Evolutionary conservation across 2,797 vertebrate genomes (phyloP).

Genomic region (Poliocrania exsul): DNA sequence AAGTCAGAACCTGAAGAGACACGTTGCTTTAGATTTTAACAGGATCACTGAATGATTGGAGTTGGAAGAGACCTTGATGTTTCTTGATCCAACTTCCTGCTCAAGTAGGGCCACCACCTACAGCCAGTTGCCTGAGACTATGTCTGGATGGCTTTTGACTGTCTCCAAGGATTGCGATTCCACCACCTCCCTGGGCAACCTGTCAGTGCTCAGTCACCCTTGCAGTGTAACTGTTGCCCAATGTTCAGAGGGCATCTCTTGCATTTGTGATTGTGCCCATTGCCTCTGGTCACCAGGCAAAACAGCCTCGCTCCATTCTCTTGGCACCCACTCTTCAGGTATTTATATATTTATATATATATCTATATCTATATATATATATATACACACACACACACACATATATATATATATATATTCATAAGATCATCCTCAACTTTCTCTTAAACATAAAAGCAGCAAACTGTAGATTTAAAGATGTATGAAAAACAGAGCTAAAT

Average conservation of each 20-base stretch:
- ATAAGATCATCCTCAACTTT: not conserved
- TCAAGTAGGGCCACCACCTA: not conserved
- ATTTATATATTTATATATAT: not conserved
- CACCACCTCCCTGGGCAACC: not conserved
- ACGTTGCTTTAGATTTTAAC: not conserved
- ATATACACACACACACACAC: no score
- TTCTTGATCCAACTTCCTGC: not conserved
- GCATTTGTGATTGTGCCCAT: not conserved
- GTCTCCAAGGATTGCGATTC: not conserved
- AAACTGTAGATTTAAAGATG: not conserved
- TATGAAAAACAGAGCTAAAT: not conserved
- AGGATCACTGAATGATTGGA: not conserved
- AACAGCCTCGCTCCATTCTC: not conserved
- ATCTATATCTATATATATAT: no score
- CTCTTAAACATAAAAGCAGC: not conserved
- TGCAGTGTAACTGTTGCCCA: rapidly evolving
- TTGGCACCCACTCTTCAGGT: not conserved
- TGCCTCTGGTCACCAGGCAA: not conserved
- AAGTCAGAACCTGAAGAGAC: not conserved
- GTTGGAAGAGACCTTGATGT: not conserved
- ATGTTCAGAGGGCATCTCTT: not conserved
- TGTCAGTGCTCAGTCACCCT: not conserved
- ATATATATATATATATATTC: no score
- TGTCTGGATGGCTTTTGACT: not conserved
- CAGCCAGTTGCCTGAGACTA: not conserved